Evolutionary conservation across 2,113 vertebrate genomes (phyloP).

Genomic region (Fregetta grallaria): DNA sequence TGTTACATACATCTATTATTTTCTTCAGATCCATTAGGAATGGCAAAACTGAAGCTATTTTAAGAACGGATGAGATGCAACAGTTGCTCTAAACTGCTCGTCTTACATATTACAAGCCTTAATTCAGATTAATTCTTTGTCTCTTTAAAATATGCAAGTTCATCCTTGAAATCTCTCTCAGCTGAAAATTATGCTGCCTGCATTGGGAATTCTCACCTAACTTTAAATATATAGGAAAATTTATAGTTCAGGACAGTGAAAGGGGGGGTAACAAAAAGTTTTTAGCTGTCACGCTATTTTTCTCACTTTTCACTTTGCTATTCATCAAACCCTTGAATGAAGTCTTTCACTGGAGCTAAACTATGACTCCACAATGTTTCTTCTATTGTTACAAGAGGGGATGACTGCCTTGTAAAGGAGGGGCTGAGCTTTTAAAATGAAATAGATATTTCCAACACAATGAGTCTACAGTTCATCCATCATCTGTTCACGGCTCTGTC

Average conservation of each 20-base stretch:
- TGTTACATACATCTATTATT: background rate
- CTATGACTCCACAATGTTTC: background rate
- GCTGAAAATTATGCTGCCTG: background rate
- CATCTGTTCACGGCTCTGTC: background rate
- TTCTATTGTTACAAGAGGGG: constrained; percentile 10
- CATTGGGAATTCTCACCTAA: background rate
- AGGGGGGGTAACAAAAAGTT: background rate
- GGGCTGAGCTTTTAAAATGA: constrained; percentile 65
- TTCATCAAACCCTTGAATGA: constrained; percentile 10
- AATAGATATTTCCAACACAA: constrained; percentile 41
- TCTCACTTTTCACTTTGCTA: constrained; percentile 11
- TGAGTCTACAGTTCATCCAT: constrained; percentile 32
- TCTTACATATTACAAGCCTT: background rate
- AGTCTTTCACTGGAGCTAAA: constrained; percentile 38
- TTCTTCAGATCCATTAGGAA: background rate
- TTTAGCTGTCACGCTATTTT: background rate
- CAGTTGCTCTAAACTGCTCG: background rate
- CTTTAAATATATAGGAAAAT: background rate
- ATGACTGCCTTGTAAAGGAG: constrained; percentile 1
- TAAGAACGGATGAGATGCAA: background rate
- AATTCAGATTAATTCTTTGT: background rate
- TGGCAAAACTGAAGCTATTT: background rate
- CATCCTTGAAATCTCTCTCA: background rate
- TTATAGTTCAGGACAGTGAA: background rate
- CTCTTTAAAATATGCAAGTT: background rate